phyloP scores from a whole-genome alignment of 2,113 vertebrate species.

The Vicugna pacos region DNA sequence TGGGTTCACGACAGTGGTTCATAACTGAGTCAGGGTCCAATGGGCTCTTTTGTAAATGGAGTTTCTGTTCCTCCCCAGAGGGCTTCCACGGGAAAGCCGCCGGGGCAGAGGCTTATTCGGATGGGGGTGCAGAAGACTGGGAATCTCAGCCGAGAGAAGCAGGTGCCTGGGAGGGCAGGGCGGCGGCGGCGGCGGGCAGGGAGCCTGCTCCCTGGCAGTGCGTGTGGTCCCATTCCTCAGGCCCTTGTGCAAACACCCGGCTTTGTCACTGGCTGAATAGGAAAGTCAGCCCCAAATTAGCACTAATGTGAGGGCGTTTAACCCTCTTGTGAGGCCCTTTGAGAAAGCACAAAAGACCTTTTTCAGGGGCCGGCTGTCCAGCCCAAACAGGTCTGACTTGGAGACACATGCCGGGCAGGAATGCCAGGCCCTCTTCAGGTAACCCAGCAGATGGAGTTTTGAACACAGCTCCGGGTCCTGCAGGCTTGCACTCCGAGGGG shows the following conservation, averaged over 20 bases:
- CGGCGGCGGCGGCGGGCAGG: not conserved
- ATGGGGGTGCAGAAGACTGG: rapidly evolving
- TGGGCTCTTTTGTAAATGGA: not conserved
- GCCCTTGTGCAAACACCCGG: constrained; percentile 76
- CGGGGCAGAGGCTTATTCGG: not conserved
- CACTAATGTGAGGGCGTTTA: constrained; percentile 71
- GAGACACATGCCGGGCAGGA: constrained; percentile 63
- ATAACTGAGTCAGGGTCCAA: not conserved
- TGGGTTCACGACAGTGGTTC: rapidly evolving
- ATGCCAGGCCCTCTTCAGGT: constrained; percentile 5
- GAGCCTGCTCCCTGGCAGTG: not conserved
- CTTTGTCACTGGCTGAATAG: constrained; percentile 78
- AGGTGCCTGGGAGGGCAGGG: constrained; percentile 37
- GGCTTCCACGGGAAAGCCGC: not conserved
- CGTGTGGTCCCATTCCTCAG: constrained; percentile 79
- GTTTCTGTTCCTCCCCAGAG: not conserved
- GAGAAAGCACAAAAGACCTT: constrained; percentile 76
- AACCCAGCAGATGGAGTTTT: not conserved
- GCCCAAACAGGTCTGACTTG: constrained; percentile 80
- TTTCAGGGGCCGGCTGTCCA: constrained; percentile 65
- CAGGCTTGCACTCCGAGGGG: not conserved
- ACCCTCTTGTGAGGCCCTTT: constrained; percentile 76
- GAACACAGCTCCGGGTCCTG: not conserved
- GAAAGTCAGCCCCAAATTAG: constrained; percentile 81
- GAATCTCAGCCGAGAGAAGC: not conserved